These are phyloP conservation scores for Acanthurus lineatus DNA, from an alignment of 2,797 vertebrate species.

Conservation along the genomic window DNA sequence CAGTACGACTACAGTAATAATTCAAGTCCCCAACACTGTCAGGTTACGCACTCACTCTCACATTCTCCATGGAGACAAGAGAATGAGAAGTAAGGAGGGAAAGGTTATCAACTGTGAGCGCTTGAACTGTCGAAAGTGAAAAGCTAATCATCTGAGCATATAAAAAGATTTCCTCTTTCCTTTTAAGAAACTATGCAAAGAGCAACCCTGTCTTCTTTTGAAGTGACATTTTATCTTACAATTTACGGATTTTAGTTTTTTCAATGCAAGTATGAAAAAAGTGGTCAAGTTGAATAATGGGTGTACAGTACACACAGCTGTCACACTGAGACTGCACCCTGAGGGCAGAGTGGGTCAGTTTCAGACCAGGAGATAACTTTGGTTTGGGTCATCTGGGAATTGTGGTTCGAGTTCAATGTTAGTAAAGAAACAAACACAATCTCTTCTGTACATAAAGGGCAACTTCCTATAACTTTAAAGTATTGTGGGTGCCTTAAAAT, in stretches of 20 bases:
- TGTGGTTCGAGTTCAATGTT: neutral
- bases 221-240: neutral
- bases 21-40: conserved; percentile 30
- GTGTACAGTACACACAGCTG: neutral
- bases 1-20: conserved; percentile 9
- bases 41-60: conserved; percentile 30
- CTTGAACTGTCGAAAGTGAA: conserved; percentile 25
- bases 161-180: neutral
- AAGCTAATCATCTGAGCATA: conserved; percentile 22
- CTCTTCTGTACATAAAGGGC: no score
- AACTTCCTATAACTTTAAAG: no score
- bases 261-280: no score
- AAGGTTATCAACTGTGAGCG: conserved; percentile 9
- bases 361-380: neutral
- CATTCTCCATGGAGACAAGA: conserved; percentile 38
- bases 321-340: neutral
- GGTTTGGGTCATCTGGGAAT: neutral
- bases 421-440: neutral
- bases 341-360: neutral
- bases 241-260: no score
- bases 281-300: neutral
- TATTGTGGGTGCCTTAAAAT: no score
- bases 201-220: neutral
- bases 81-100: neutral
- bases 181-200: neutral